A percentile compares a stretch with the other conserved stretches of the same genome.
phyloP scores from a whole-genome alignment of 2,797 vertebrate genomes.

The Molossus alvarezi region DNA sequence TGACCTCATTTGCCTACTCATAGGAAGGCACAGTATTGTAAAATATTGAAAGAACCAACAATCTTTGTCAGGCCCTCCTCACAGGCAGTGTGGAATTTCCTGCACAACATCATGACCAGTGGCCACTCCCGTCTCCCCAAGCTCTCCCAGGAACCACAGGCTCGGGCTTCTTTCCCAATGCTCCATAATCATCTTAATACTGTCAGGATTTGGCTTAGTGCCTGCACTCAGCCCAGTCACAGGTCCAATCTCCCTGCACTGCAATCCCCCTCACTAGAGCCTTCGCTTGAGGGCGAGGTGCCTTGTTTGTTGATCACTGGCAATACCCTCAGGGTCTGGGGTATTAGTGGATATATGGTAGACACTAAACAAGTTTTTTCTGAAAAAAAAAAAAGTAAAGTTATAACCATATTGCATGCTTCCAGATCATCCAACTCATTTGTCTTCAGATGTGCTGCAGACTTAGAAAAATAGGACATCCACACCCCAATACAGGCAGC shows the following conservation, averaged over 20 bases:
- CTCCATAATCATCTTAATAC: background rate
- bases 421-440: background rate
- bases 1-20: background rate
- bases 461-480: slow-evolving; percentile 37
- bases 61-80: background rate
- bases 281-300: background rate
- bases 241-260: background rate
- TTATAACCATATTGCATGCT: background rate
- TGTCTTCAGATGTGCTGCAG: background rate
- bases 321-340: background rate
- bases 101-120: background rate
- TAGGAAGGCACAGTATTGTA: background rate
- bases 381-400: slow-evolving; percentile 40
- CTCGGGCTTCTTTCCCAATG: background rate
- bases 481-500: background rate
- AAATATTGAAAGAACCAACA: background rate
- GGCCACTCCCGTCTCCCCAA: background rate
- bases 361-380: background rate
- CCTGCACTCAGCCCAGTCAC: background rate
- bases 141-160: background rate
- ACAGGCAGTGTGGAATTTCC: background rate
- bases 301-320: background rate
- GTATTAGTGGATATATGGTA: background rate
- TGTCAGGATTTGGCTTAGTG: background rate
- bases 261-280: background rate